Base-by-base conservation (phyloP, 2,797 vertebrate genomes). In the Chrysocyon brachyurus region DNA sequence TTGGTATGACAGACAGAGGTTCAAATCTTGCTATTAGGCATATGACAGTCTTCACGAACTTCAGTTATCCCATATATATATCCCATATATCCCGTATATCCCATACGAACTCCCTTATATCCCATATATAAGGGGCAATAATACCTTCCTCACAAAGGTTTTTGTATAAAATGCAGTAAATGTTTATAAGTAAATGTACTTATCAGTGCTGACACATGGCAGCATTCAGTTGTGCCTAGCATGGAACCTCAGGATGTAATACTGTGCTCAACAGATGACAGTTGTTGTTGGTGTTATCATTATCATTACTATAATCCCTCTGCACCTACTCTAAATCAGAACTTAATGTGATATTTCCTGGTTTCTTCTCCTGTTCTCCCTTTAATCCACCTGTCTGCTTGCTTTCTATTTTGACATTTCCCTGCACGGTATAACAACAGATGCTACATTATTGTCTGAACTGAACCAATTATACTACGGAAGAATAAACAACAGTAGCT, bases 401-500 rank as follows among this genome's bases (percentile, higher is more conserved):
- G 82, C 49, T 98, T 97, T 97, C 98, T 99, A 99, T 99, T 99
- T 99, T 99, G 99, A 99, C 99, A 99, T 99, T 99, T 99, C 98
- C 99, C 98, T 99, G 98, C 99, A 99, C 99, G 99, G 99, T 99
- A 99, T 99, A 99, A 99, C 99, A 99, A 99, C 99, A 99, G 99
- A 99, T 99, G 99, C 99, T 99, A 99, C 99, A 99, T 99, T 99
- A 99, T 99, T 99, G 99, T 99, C 99, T 99, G 99, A 99, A 99
- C 99, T 99, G 99, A 99, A 99, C 99, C 99, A 99, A 99, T 99
- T 99, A 99, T 99, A 99, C 99, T 99, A 99, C 98, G 99, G 99
- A 99, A 99, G 99, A 99, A 99, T 99, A 99, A 99, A 99, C 99
- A 99, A 99, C 99, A 99, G 99, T 99, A 99, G 99, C 99, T 99